These are phyloP conservation scores for Pterophyllum scalare DNA, from an alignment of 2,113 vertebrate species.

Conservation along the genomic window DNA sequence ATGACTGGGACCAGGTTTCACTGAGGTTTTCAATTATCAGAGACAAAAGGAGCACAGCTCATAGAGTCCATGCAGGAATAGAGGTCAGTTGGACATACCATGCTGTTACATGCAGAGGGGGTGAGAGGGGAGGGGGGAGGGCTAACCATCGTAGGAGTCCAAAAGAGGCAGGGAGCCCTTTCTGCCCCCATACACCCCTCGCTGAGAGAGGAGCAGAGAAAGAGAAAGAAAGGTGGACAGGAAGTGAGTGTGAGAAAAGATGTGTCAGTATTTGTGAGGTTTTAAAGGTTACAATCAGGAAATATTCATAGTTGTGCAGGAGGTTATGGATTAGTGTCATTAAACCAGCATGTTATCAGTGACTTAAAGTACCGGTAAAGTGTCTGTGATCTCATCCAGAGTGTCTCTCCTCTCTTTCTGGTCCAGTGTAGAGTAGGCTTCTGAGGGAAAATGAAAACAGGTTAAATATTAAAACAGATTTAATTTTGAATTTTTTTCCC, in stretches of 20 bases:
- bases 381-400: slow-evolving; percentile 89
- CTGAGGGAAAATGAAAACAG: slow-evolving; percentile 57
- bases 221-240: slow-evolving; percentile 42
- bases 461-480: neutral
- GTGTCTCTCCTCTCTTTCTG: slow-evolving; percentile 92
- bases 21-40: slow-evolving; percentile 6
- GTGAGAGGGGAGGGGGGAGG: slow-evolving; percentile 69
- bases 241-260: slow-evolving; percentile 54
- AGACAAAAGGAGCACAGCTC: slow-evolving; percentile 45
- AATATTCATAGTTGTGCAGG: slow-evolving; percentile 32
- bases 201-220: slow-evolving; percentile 78
- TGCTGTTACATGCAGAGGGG: slow-evolving; percentile 85
- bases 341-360: neutral
- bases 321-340: slow-evolving; percentile 50
- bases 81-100: slow-evolving; percentile 82
- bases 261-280: slow-evolving; percentile 46
- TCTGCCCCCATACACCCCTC: slow-evolving; percentile 82
- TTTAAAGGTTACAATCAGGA: slow-evolving; percentile 44
- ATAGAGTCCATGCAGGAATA: slow-evolving; percentile 78
- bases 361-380: slow-evolving; percentile 83
- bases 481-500: neutral
- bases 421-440: slow-evolving; percentile 90
- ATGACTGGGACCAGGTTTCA: slow-evolving; percentile 24
- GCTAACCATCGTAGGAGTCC: slow-evolving; percentile 88
- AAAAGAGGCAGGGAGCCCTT: slow-evolving; percentile 84